These are phyloP conservation scores for Lethocerus indicus DNA, from an alignment of 1,140 invertebrate species.

Conservation along the genomic window DNA sequence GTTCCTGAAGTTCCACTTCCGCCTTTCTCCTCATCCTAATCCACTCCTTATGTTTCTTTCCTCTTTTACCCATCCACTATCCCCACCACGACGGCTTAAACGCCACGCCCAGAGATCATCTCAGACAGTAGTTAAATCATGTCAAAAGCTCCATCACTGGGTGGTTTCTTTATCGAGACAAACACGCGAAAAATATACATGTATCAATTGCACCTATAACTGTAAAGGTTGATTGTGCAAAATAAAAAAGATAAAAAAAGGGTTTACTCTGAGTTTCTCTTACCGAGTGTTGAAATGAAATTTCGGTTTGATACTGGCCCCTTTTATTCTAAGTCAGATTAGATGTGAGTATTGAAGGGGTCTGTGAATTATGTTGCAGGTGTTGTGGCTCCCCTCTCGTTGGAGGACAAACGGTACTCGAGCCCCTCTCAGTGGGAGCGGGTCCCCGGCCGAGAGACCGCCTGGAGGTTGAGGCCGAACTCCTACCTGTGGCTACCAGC, in stretches of 20 bases:
- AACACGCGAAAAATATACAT: no score
- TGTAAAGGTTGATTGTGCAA: no score
- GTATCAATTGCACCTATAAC: no score
- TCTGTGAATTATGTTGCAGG: conserved; percentile 25
- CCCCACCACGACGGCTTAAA: no score
- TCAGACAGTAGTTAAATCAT: no score
- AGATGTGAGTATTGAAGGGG: background rate
- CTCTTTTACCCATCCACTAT: no score
- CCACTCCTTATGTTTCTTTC: no score
- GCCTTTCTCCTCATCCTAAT: no score
- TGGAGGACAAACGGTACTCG: conserved; percentile 33
- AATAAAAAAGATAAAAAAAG: background rate
- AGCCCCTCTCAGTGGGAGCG: conserved; percentile 36
- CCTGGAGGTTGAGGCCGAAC: conserved; percentile 38
- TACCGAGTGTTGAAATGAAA: background rate
- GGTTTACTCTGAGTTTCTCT: background rate
- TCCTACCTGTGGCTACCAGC: conserved; percentile 45
- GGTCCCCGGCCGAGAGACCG: conserved; percentile 34
- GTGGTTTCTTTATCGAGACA: no score
- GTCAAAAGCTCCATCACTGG: no score
- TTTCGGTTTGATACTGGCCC: background rate
- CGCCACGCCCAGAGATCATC: no score
- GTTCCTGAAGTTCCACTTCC: no score
- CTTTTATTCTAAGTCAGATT: background rate
- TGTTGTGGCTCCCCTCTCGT: conserved; percentile 34